Evolutionary conservation across 1,140 invertebrate genomes (phyloP).

Genomic region (Euura lappo): DNA sequence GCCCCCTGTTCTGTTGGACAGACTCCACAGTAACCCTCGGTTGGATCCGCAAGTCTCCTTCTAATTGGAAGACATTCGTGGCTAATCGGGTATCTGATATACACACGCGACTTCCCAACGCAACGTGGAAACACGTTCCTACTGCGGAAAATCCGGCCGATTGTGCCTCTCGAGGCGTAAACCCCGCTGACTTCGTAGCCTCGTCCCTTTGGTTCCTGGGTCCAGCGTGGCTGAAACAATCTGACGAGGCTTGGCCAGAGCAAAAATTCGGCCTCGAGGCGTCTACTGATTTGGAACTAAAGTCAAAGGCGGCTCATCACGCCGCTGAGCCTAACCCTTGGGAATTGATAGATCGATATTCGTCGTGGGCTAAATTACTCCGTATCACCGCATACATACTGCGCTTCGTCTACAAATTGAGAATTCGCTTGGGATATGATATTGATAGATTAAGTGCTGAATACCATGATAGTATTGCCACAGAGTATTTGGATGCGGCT

Average conservation of each 20-base stretch:
- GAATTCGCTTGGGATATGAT: no score
- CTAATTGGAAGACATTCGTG: constrained; percentile 37
- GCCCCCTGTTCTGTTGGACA: no score
- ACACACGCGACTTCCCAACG: constrained; percentile 26
- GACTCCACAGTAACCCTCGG: no score
- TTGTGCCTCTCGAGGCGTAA: constrained; percentile 31
- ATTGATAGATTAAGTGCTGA: background rate
- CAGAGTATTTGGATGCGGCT: background rate
- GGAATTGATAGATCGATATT: background rate
- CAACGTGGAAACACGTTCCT: constrained; percentile 1
- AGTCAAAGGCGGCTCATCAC: no score
- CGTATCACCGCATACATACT: background rate
- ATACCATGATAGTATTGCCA: background rate
- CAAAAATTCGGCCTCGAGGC: constrained; percentile 7
- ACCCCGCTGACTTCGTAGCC: constrained; percentile 13
- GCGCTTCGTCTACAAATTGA: background rate
- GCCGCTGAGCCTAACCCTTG: no score
- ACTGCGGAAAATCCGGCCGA: constrained; percentile 39
- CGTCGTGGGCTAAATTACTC: background rate
- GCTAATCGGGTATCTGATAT: constrained; percentile 46
- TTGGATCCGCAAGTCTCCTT: constrained; percentile 38
- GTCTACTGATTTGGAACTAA: background rate
- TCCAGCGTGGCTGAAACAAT: background rate
- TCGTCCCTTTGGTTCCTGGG: constrained; percentile 22
- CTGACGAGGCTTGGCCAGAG: background rate